phyloP scores from a whole-genome alignment of 2,113 vertebrate genomes.

The Lethenteron camtschaticum region DNA sequence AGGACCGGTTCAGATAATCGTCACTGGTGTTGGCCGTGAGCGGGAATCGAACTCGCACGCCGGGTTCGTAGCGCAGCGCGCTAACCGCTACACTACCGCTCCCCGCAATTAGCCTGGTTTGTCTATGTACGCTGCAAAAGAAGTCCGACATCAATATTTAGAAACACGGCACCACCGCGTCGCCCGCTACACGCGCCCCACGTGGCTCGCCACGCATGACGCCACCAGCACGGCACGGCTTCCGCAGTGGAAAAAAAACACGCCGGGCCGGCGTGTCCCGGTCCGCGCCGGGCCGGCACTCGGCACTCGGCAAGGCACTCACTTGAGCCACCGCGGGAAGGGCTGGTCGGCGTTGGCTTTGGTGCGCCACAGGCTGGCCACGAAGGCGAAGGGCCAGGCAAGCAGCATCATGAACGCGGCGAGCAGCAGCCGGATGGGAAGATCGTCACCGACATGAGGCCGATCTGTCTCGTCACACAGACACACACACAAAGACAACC shows the following conservation, averaged over 20 bases:
- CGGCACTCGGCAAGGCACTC: slow-evolving; percentile 13
- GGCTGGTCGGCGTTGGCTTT: slow-evolving; percentile 42
- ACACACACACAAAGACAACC: not conserved
- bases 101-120: too few relatives aligned
- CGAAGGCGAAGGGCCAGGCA: slow-evolving; percentile 80
- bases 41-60: too few relatives aligned
- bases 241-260: not conserved
- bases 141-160: too few relatives aligned
- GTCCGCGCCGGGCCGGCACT: too few relatives aligned
- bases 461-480: slow-evolving; percentile 33
- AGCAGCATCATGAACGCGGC: slow-evolving; percentile 89
- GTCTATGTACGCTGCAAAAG: too few relatives aligned
- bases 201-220: too few relatives aligned
- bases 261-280: not conserved
- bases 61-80: too few relatives aligned
- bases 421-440: slow-evolving; percentile 67
- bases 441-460: slow-evolving; percentile 70
- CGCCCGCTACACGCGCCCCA: too few relatives aligned
- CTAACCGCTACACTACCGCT: too few relatives aligned
- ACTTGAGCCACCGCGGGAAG: slow-evolving; percentile 59
- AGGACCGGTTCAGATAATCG: too few relatives aligned
- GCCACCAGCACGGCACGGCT: not conserved
- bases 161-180: too few relatives aligned
- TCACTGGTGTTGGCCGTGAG: too few relatives aligned
- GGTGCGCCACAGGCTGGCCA: slow-evolving; percentile 45